Evolutionary conservation across 2,888 invertebrate genomes (phyloP), one percentile per base, ranked within the genome.

Genomic region (Andrena flavipes): DNA sequence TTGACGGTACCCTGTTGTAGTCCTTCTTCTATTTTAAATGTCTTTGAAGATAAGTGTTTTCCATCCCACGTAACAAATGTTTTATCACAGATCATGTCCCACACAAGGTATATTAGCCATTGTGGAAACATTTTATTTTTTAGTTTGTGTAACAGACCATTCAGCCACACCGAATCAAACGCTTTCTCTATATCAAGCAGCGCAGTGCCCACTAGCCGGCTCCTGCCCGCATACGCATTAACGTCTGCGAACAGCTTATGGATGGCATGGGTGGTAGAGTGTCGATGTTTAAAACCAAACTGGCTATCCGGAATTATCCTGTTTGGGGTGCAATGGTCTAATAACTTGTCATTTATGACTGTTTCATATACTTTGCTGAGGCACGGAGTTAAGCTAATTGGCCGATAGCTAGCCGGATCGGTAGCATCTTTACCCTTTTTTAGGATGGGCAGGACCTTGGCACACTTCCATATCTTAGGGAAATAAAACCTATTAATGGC

Each of bases 401-500:
- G 85, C 5, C 76, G 35, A 20, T 74, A 82, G 13, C 60, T 86
- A 0, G 48, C 6, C 0, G 68, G 62, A 23, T 20, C 13, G 23
- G 5, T 56, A 4, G n/a, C 26, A n/a, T 76, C 63, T 51, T 85
- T 85, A 5, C 65, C 74, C 29, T 68, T 65, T 69, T 84, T 85
- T 1, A 49, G 3, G 3, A 85, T 68, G 7, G 80, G 60, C 1
- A 82, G 71, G 0, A 65, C 33, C 54, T 80, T 82, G 0, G 78
- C 80, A 6, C 16, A 77, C 60, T 70, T 76, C 67, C 72, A 72
- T 48, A 26, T 78, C 1, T 30, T 49, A 7, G 90, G 88, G 79
- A 88, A 89, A 42, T 81, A 76, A 29, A 83, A 86, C 26, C 80
- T 87, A 26, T 90, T 89, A 62, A 79, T 76, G 0, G 85, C 33